Conservation (phyloP, 2,888 invertebrate genomes). For the Melikaiella ostensackeni region DNA sequence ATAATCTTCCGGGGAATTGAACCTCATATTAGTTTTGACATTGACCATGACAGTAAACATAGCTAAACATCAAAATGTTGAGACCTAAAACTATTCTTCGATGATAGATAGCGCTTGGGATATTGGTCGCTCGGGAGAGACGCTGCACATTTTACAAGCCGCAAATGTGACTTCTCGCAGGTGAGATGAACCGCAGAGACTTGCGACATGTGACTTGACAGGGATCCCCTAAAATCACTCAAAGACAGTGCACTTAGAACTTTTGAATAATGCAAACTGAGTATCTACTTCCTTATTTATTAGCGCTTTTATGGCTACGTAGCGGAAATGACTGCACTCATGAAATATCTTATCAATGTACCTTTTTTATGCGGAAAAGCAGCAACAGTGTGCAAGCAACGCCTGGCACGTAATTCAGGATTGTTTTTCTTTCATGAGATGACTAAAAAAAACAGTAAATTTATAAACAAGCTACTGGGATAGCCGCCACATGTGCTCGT, state of each 20-base stretch:
- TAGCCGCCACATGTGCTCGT: neutral
- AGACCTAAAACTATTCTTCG: no score
- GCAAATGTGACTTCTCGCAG: no score
- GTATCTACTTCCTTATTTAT: neutral
- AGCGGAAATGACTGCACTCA: neutral
- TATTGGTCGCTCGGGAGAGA: no score
- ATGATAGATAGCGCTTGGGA: no score
- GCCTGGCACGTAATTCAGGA: neutral
- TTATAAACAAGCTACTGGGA: neutral
- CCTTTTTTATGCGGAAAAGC: neutral
- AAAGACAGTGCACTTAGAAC: neutral
- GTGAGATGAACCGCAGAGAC: no score
- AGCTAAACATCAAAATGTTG: no score
- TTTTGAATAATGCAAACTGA: neutral
- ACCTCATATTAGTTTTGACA: no score
- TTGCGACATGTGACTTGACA: no score
- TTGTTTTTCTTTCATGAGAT: neutral
- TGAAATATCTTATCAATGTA: neutral
- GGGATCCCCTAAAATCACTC: neutral
- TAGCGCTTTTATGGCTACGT: neutral
- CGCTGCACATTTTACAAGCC: no score
- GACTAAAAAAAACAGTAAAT: neutral
- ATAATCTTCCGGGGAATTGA: no score
- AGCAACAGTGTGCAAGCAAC: neutral
- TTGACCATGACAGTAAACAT: no score